A percentile compares a stretch with the other conserved stretches of the same genome.
Evolutionary conservation across 1,140 invertebrate species (phyloP).

Genomic region (Musca domestica): DNA sequence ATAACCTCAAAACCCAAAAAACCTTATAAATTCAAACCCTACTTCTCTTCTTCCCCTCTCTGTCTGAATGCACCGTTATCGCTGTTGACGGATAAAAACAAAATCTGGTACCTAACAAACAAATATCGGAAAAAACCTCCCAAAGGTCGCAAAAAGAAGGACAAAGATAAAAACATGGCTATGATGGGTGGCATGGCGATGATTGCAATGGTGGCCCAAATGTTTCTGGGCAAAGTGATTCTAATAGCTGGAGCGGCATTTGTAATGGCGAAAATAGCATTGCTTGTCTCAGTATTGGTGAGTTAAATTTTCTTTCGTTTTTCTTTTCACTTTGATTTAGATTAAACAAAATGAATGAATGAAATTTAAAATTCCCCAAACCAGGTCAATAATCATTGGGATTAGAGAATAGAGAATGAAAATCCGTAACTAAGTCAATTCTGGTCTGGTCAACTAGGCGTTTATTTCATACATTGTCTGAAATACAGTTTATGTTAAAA

Average conservation of each 20-base stretch:
- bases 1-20: constrained; percentile 29
- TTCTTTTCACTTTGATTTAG: no score
- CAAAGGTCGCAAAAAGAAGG: constrained; percentile 53
- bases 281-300: constrained; percentile 64
- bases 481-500: no score
- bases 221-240: constrained; percentile 68
- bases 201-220: constrained; percentile 64
- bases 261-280: constrained; percentile 66
- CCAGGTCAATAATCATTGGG: no score
- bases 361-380: no score
- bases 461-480: no score
- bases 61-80: background rate
- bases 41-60: constrained; percentile 3
- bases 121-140: constrained; percentile 43
- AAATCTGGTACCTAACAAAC: constrained; percentile 24
- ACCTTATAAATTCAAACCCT: constrained; percentile 18
- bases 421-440: no score
- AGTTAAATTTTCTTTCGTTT: constrained; percentile 31
- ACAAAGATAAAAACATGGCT: constrained; percentile 56
- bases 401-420: no score
- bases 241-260: constrained; percentile 66
- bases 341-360: no score
- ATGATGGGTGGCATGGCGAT: constrained; percentile 66
- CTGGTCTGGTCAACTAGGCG: no score
- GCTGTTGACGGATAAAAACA: background rate